Evolutionary conservation across 2,113 vertebrate genomes (phyloP), one percentile per base, ranked within the genome.

Genomic region (Tyrannus savana): DNA sequence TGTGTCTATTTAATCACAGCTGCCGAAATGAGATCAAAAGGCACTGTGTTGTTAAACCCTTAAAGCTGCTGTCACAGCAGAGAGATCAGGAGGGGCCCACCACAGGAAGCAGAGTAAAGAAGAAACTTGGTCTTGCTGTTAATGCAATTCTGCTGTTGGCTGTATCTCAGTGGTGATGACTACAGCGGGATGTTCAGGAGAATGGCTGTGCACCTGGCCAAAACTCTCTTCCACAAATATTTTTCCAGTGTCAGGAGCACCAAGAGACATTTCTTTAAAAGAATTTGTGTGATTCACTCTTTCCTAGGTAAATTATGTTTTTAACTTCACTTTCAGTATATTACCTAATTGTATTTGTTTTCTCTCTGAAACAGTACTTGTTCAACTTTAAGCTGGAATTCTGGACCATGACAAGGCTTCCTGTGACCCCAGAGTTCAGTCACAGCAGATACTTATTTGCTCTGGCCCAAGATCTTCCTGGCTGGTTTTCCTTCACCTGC

Each of bases 1-100:
- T 98, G 98, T 98, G 97, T 98, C 97, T 98, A 96, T 98, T 98
- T 98, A 98, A 98, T 99, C 98, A 98, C 91, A 95, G 95, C 92
- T 90, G 80, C 91, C 13, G 93, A 98, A 98, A 98, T 97, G 97
- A 98, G 98, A 98, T 98, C 98, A 98, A 98, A 98, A 98, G 97
- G 89, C 78, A 77, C 71, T 92, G 79, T 96, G 97, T 96, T 97
- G 97, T 96, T 97, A 97, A 97, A 97, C 95, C 95, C 97, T 98
- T 98, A 95, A 98, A 97, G 95, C 92, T 95, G 89, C 95, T 97
- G 95, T 97, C 96, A 84, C 89, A 90, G 93, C 42, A 58, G 85
- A 94, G 60, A 88, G 60, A 97, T 82, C 97, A 92, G 95, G 93
- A 97, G 93, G 76, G 64, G 24, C 62, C 92, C 96, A 81, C 88